These are phyloP conservation scores for Hyperoodon ampullatus DNA, from an alignment of 2,113 vertebrate genomes.

Conservation along the genomic window DNA sequence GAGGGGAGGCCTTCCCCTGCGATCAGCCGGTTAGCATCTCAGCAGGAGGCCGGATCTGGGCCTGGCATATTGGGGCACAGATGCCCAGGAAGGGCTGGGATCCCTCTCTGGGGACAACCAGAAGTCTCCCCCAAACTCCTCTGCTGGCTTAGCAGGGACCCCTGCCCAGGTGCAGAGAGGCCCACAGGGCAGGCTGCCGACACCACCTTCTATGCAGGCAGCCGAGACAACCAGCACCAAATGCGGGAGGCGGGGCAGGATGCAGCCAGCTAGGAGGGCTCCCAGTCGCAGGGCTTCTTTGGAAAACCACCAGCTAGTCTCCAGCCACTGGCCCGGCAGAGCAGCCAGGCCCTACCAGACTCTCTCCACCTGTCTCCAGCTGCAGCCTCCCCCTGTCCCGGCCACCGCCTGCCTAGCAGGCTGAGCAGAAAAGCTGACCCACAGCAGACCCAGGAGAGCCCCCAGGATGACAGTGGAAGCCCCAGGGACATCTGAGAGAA, in stretches of 20 bases:
- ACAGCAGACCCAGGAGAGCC: background rate
- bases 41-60: background rate
- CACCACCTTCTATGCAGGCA: rapidly evolving
- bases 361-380: background rate
- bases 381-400: rapidly evolving
- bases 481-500: background rate
- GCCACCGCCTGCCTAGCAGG: rapidly evolving
- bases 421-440: background rate
- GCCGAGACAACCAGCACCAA: background rate
- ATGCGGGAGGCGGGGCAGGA: background rate
- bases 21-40: background rate
- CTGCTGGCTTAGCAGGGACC: background rate
- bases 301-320: background rate
- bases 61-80: rapidly evolving
- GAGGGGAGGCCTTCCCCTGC: background rate
- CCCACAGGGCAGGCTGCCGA: rapidly evolving
- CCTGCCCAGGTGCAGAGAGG: background rate
- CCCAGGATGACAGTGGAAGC: too few relatives aligned
- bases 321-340: background rate
- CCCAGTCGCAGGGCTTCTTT: background rate
- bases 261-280: background rate
- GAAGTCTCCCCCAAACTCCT: background rate
- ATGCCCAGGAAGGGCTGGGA: background rate
- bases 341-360: background rate
- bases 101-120: background rate